Evolutionary conservation across 1,140 invertebrate species (phyloP).

Genomic region (Lepidotrigona ventralis): DNA sequence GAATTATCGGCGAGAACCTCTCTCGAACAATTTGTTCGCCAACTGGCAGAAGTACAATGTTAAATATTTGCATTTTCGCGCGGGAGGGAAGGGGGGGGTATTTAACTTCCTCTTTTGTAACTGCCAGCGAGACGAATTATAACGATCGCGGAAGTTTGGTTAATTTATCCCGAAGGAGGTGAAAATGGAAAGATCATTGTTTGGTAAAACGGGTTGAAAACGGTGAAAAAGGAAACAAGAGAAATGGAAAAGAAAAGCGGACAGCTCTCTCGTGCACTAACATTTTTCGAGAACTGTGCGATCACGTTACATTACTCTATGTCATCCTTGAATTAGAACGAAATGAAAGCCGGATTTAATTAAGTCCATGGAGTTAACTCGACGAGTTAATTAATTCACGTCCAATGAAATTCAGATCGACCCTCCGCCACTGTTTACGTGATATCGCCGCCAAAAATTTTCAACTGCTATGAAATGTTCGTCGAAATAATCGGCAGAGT

Average conservation of each 20-base stretch:
- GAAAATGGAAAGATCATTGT: not conserved
- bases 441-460: not conserved
- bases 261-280: not conserved
- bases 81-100: not conserved
- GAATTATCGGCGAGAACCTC: constrained; percentile 1
- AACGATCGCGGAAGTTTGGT: not conserved
- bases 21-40: not conserved
- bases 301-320: constrained; percentile 8
- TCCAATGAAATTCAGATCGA: constrained; percentile 2
- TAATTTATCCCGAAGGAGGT: not conserved
- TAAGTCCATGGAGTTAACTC: not conserved
- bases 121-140: not conserved
- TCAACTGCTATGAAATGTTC: not conserved
- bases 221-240: not conserved
- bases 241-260: not conserved
- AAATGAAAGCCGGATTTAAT: constrained; percentile 16
- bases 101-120: constrained; percentile 2
- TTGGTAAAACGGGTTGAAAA: too few relatives aligned
- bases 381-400: constrained; percentile 32
- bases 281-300: not conserved
- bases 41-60: not conserved
- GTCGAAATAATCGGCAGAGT: not conserved
- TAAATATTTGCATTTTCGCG: constrained; percentile 23
- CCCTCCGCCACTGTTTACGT: not conserved
- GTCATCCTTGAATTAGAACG: constrained; percentile 12